Evolutionary conservation across 1,140 invertebrate species (phyloP).

Genomic region (Heliconius himera): DNA sequence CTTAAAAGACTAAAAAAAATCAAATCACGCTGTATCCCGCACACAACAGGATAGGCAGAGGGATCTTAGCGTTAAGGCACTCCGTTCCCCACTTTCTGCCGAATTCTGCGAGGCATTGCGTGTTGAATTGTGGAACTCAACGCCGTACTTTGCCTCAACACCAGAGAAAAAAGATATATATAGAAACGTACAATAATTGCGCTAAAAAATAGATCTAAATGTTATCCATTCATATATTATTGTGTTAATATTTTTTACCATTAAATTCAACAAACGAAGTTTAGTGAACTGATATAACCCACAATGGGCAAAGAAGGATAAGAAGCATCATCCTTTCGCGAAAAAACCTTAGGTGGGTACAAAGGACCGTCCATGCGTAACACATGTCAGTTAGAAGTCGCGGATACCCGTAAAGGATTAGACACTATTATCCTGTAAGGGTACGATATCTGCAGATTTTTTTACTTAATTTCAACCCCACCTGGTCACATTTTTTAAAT

Average conservation of each 20-base stretch:
- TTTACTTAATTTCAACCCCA: slow-evolving; percentile 55
- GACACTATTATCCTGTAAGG: slow-evolving; percentile 52
- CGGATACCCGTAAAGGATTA: slow-evolving; percentile 72
- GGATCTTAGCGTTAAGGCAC: too few species aligned
- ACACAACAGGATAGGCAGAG: too few species aligned
- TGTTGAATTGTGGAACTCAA: too few species aligned
- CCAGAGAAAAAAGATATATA: too few species aligned
- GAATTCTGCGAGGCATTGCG: too few species aligned
- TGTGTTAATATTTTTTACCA: slow-evolving; percentile 24
- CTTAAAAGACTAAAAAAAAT: too few species aligned
- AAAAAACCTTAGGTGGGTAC: slow-evolving; percentile 45
- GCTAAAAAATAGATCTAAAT: not conserved
- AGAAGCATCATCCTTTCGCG: slow-evolving; percentile 48
- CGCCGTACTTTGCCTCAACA: too few species aligned
- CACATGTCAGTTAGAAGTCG: slow-evolving; percentile 63
- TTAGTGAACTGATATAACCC: slow-evolving; percentile 41
- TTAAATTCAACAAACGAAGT: slow-evolving; percentile 28
- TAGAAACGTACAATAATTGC: too few species aligned
- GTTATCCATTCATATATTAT: not conserved
- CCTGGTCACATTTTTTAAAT: slow-evolving; percentile 68
- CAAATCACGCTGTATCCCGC: too few species aligned
- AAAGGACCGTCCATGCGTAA: slow-evolving; percentile 61
- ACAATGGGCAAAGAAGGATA: slow-evolving; percentile 35
- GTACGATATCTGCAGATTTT: slow-evolving; percentile 47
- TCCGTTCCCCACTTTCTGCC: too few species aligned